Base-by-base conservation (phyloP, 2,113 vertebrate genomes). In the Melanerpes formicivorus region DNA sequence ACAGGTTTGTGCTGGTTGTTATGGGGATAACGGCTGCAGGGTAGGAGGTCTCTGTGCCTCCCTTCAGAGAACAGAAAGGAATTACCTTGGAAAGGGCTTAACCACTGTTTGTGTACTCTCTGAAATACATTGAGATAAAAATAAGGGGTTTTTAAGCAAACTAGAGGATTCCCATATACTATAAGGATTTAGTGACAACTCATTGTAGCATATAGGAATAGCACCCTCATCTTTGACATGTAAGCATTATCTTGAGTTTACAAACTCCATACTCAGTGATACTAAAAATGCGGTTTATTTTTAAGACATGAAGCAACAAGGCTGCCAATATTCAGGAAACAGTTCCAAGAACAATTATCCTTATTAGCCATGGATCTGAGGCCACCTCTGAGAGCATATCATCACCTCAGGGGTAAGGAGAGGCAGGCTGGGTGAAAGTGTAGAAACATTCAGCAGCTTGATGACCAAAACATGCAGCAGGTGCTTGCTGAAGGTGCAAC, bases 381-480 rank as follows among this genome's bases (percentile, higher is more conserved):
- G 66, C 78, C 74, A 71, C 42, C 23, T 84, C 50, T 90, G 90
- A 93, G 83, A 93, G 63, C 23, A 11, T 10, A 34, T 60, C 90
- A 44, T 75, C 87, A 66, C 67, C 59, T 80, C 42, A 1, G 67
- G 59, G 56, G 30, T 14, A 30, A 40, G 78, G 67, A 85, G 66
- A 83, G 56, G 80, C 93, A 18, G 56, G 11, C 34, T 4, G 83
- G 74, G 70, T 65, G 78, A 63, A 92, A 84, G 42, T 50, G 0
- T n/a, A 52, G 69, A 81, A 94, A 94, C 52, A 71, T 32, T 87
- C 52, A 66, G 90, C 93, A 94, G 93, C 96, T 95, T 92, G 93
- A 94, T 90, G 87, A 88, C 90, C 89, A 88, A 27, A 88, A 82
- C 0, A 1, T 6, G 34, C 84, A 90, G 93, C 88, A 94, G 93